Evolutionary conservation across 1,140 invertebrate genomes (phyloP).

Genomic region (Hyposmocoma kahamanoa): DNA sequence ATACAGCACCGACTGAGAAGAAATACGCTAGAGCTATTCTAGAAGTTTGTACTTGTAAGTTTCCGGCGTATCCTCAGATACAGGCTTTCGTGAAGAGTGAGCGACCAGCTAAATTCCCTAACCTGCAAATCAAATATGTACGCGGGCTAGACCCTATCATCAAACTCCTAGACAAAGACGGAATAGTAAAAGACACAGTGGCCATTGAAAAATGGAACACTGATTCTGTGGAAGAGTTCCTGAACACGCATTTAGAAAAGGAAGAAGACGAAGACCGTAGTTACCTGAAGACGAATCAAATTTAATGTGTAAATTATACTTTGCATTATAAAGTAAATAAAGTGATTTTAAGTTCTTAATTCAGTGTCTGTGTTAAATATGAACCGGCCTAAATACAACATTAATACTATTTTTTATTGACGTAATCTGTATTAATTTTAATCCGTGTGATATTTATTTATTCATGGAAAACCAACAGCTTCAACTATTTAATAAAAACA

Average conservation of each 20-base stretch:
- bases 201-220: constrained; percentile 98
- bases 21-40: constrained; percentile 90
- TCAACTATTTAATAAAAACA: no score
- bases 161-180: constrained; percentile 88
- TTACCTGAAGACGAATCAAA: constrained; percentile 77
- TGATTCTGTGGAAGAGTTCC: constrained; percentile 95
- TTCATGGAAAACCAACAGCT: no score
- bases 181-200: constrained; percentile 87
- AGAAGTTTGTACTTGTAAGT: constrained; percentile 96
- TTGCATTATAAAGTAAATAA: no score
- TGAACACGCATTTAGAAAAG: constrained; percentile 85
- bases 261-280: constrained; percentile 72
- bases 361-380: no score
- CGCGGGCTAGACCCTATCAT: constrained; percentile 94
- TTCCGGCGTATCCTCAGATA: constrained; percentile 96
- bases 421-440: no score
- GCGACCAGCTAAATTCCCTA: constrained; percentile 88
- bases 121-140: constrained; percentile 91
- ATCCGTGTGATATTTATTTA: no score
- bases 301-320: no score
- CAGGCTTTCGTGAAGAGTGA: constrained; percentile 96
- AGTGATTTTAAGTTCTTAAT: no score
- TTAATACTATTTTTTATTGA: no score
- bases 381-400: no score
- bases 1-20: constrained; percentile 76